Conservation (phyloP, 2,113 vertebrate species). For the Numenius arquata region DNA sequence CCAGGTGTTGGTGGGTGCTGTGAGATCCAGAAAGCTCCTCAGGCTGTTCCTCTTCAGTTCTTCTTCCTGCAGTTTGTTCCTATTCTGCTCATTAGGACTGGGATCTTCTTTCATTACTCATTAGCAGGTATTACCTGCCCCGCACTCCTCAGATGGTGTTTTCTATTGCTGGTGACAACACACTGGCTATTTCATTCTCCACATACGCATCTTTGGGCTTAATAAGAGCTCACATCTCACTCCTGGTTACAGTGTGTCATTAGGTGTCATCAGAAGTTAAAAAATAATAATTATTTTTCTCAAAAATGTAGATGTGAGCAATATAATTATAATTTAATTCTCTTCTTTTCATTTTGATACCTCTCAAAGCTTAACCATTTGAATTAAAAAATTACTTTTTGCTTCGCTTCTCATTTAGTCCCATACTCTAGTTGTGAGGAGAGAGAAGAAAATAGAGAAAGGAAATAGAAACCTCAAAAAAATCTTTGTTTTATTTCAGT, state of each 20-base stretch:
- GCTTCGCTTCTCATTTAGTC: neutral
- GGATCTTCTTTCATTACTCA: accelerated
- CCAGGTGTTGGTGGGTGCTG: accelerated
- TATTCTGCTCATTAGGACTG: neutral
- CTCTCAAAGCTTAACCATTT: neutral
- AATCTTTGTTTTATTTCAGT: neutral
- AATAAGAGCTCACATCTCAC: neutral
- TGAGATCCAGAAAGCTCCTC: neutral
- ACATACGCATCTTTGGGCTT: neutral
- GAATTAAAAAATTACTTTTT: neutral
- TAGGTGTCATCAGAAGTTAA: neutral
- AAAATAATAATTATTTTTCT: conserved; percentile 3
- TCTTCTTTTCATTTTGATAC: neutral
- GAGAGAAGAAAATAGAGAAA: neutral
- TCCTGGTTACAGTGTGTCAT: neutral
- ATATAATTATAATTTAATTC: neutral
- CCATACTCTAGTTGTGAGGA: neutral
- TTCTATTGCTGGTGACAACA: neutral
- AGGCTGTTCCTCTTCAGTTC: too few relatives aligned
- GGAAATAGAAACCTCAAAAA: neutral
- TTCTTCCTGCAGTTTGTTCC: neutral
- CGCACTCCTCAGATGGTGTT: accelerated
- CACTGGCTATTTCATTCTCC: neutral
- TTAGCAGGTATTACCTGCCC: neutral
- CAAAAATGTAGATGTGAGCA: neutral